Conservation (phyloP, 2,113 vertebrate genomes). For the Campylomormyrus tamandua region DNA sequence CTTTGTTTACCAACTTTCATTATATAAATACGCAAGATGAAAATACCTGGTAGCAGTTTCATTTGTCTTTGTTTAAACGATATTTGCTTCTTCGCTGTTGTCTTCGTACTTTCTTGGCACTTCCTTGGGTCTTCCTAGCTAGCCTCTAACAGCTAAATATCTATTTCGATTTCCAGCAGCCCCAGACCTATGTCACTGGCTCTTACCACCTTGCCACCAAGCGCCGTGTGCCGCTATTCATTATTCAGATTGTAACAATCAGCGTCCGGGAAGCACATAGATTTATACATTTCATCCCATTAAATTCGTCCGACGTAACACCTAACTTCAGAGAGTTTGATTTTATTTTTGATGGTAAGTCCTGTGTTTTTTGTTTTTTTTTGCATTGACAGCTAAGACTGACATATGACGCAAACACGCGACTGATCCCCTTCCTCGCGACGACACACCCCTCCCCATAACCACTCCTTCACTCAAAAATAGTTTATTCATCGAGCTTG, state of each 20-base stretch:
- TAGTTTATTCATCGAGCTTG: neutral
- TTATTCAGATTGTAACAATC: neutral
- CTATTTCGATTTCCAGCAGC: constrained; percentile 31
- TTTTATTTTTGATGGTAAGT: neutral
- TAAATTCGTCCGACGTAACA: neutral
- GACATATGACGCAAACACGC: constrained; percentile 46
- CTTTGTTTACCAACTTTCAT: neutral
- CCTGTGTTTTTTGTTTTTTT: constrained; percentile 40
- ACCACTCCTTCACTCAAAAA: constrained; percentile 46
- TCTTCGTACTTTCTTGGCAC: constrained; percentile 52
- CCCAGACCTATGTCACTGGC: neutral
- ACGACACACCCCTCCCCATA: constrained; percentile 39
- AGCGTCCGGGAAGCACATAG: neutral
- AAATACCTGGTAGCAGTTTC: constrained; percentile 57
- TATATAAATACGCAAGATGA: neutral
- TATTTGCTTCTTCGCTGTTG: constrained; percentile 36
- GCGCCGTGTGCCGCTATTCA: constrained; percentile 8
- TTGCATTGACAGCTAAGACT: constrained; percentile 52
- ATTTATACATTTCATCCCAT: neutral
- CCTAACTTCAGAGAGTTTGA: constrained; percentile 7
- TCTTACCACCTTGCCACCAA: constrained; percentile 5
- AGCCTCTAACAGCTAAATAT: constrained; percentile 27
- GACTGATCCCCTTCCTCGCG: constrained; percentile 20
- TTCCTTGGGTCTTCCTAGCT: constrained; percentile 43
- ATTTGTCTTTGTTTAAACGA: constrained; percentile 48